Evolutionary conservation across 30 jellyfish, hydroid and myxozoan genomes (phyloP).

Genomic region (Pelagia noctiluca): DNA sequence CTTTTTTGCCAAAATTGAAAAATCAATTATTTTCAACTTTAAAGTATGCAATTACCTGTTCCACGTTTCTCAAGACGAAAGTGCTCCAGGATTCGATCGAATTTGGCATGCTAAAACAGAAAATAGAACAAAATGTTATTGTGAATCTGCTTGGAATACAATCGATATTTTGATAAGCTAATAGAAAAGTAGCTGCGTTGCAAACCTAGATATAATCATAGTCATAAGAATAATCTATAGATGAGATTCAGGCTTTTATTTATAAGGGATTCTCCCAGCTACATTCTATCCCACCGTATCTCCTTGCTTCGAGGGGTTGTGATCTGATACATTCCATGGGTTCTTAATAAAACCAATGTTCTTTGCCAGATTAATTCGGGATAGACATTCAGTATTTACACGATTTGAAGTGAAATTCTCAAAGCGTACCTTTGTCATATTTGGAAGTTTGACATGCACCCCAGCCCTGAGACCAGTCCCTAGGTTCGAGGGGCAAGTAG

Average conservation of each 20-base stretch:
- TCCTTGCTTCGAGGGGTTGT: neutral
- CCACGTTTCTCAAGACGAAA: constrained; percentile 88
- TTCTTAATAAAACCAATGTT: neutral
- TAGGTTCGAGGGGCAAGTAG: constrained; percentile 89
- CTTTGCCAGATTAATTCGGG: too few species aligned
- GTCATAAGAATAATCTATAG: too few species aligned
- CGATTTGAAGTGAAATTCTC: neutral
- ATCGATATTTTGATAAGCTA: too few species aligned
- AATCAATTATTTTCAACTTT: neutral
- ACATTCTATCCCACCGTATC: neutral
- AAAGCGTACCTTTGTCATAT: constrained; percentile 60
- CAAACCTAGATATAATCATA: too few species aligned
- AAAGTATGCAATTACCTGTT: constrained; percentile 32
- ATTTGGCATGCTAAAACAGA: constrained; percentile 51
- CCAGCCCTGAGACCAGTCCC: constrained; percentile 96
- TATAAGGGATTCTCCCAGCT: neutral
- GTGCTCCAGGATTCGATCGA: constrained; percentile 54
- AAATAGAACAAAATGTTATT: too few species aligned
- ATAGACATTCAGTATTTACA: too few species aligned
- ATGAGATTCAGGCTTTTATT: neutral
- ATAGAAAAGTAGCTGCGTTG: too few species aligned
- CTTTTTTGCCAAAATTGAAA: neutral
- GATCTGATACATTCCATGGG: neutral
- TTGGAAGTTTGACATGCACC: constrained; percentile 86
- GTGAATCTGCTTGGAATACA: neutral